Evolutionary conservation across 2,797 vertebrate genomes (phyloP), one percentile per base, ranked within the genome.

Genomic region (Takifugu ocellatus): DNA sequence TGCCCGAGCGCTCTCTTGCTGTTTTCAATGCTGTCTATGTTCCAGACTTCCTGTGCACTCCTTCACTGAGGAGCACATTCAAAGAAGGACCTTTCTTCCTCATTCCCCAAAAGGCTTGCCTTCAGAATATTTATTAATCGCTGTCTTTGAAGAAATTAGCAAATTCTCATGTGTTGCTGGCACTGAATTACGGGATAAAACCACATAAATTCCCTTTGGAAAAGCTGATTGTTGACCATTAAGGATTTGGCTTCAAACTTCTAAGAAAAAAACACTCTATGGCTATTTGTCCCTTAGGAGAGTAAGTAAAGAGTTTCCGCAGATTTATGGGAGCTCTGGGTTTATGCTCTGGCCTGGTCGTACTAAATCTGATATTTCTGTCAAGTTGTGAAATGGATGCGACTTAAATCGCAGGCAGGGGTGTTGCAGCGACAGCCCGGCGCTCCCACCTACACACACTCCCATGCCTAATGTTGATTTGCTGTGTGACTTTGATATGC

Each of bases 361-460:
- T 49, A 27, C 76, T 87, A 82, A 85, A 87, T 87, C 79, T 81
- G 75, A 78, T 81, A 78, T 78, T 81, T 86, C 76, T 81, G 77
- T 79, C 74, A 80, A 76, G 68, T 80, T 85, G 76, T 85, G 74
- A 86, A 84, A 85, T 87, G 69, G 71, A 83, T 83, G 75, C 72
- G 2, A 44, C 68, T 68, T 82, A 86, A 86, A 88, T 87, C 74
- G 78, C 75, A 64, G 69, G 52, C 67, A 33, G 58, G 74, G 67
- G 61, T 47, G 63, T 73, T 49, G 49, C 56, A 64, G 56, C 70
- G 59, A 58, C 56, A 54, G 62, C 7, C 5, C 5, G 6, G 51
- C 7, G 6, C 11, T 27, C 49, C 72, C 60, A 53, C 46, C 59
- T 24, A 57, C 56, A 56, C 55, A 42, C 66, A 56, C 39, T 59